These are phyloP conservation scores for Cheirogaleus major DNA, from an alignment of 2,797 vertebrate species.

Conservation along the genomic window DNA sequence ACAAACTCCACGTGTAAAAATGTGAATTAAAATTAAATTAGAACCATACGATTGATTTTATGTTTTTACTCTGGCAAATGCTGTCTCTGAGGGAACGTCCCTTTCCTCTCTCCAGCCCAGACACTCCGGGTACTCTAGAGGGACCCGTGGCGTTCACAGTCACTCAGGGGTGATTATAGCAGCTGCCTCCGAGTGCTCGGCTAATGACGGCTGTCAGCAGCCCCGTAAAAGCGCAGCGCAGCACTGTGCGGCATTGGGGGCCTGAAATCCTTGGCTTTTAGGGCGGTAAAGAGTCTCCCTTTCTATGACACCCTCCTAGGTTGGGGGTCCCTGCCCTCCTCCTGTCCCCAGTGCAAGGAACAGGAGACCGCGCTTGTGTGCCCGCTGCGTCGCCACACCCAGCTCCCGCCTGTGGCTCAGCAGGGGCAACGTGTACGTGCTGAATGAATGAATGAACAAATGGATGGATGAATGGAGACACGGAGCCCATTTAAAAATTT, in stretches of 20 bases:
- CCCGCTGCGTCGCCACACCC: background rate
- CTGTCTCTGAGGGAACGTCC: slow-evolving; percentile 33
- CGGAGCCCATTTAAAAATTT: background rate
- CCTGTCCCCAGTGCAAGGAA: fast-evolving
- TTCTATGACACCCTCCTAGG: background rate
- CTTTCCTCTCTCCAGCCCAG: slow-evolving; percentile 10
- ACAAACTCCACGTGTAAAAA: slow-evolving; percentile 80
- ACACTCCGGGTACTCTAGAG: background rate
- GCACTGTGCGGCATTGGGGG: background rate
- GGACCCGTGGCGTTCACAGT: slow-evolving; percentile 28
- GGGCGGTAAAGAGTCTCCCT: background rate
- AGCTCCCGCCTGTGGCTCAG: background rate
- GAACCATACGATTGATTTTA: slow-evolving; percentile 75
- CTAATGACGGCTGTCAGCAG: slow-evolving; percentile 67
- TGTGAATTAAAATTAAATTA: slow-evolving; percentile 83
- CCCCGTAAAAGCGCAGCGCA: background rate
- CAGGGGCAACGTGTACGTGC: background rate
- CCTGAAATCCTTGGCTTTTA: background rate
- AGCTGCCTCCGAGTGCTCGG: background rate
- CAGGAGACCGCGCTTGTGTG: background rate
- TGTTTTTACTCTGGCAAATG: slow-evolving; percentile 69
- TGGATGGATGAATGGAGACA: background rate
- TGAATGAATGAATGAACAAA: background rate
- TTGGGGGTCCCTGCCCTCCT: background rate
- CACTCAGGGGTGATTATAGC: slow-evolving; percentile 52